phyloP scores from a whole-genome alignment of 1,140 invertebrate genomes.

The Rhagoletis pomonella region DNA sequence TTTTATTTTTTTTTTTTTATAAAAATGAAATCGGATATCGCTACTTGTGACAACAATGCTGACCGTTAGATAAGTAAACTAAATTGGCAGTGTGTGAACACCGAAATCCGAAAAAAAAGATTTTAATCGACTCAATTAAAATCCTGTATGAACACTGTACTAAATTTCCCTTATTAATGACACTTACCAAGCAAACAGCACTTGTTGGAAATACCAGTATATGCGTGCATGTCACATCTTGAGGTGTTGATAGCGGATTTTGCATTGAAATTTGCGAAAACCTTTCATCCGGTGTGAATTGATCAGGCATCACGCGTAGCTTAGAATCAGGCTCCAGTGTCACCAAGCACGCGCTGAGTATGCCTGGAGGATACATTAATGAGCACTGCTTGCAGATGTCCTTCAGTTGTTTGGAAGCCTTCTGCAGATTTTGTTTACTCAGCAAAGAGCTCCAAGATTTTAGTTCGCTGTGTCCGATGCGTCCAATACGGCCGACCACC shows the following conservation, averaged over 20 bases:
- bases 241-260: slow-evolving; percentile 89
- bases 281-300: slow-evolving; percentile 93
- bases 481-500: slow-evolving; percentile 95
- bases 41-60: no score
- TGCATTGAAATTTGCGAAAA: slow-evolving; percentile 90
- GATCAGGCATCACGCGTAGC: slow-evolving; percentile 95
- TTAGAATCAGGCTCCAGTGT: slow-evolving; percentile 96
- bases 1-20: no score
- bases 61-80: no score
- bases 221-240: slow-evolving; percentile 97
- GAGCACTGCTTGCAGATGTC: slow-evolving; percentile 94
- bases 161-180: no score
- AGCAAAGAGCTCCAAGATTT: slow-evolving; percentile 97
- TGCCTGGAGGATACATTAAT: slow-evolving; percentile 90
- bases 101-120: no score
- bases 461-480: slow-evolving; percentile 97
- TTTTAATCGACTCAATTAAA: no score
- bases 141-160: no score
- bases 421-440: slow-evolving; percentile 91
- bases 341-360: slow-evolving; percentile 97
- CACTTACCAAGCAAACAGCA: slow-evolving; percentile 91
- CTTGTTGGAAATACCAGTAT: slow-evolving; percentile 99
- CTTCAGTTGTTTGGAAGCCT: slow-evolving; percentile 90
- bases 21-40: no score
- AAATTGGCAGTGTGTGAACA: no score